Evolutionary conservation across 1,140 invertebrate genomes (phyloP).

Genomic region (Charaxes varanes): DNA sequence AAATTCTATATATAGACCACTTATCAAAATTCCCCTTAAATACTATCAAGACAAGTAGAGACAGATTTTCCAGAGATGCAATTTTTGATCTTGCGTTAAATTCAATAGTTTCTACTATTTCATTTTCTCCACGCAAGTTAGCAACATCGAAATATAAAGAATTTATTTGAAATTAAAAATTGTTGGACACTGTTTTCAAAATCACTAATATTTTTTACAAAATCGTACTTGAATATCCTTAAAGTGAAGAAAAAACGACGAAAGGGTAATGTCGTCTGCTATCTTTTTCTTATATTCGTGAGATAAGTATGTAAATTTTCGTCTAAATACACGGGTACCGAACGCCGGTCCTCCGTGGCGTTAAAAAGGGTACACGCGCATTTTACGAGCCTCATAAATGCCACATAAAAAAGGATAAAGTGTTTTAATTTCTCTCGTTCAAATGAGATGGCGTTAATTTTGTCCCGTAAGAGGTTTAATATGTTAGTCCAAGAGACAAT

Average conservation of each 20-base stretch:
- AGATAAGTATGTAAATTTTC: slow-evolving; percentile 21
- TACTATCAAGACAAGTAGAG: no score
- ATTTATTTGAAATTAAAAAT: no score
- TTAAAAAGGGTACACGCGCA: slow-evolving; percentile 48
- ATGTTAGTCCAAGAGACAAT: slow-evolving; percentile 2
- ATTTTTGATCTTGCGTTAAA: no score
- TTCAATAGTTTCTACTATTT: no score
- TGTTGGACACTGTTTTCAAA: no score
- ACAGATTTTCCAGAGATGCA: no score
- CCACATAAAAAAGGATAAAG: slow-evolving; percentile 67
- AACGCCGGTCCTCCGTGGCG: slow-evolving; percentile 37
- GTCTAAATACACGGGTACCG: slow-evolving; percentile 40
- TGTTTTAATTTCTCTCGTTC: slow-evolving; percentile 65
- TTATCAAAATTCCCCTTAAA: no score
- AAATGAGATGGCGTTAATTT: slow-evolving; percentile 66
- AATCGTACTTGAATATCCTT: neutral
- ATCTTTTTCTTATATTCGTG: slow-evolving; percentile 14
- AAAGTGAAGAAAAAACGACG: slow-evolving; percentile 3
- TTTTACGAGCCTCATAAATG: slow-evolving; percentile 64
- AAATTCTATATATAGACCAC: no score
- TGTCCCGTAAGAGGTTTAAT: slow-evolving; percentile 37
- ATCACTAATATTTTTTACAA: no score
- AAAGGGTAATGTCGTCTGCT: slow-evolving; percentile 11
- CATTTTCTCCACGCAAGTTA: no score
- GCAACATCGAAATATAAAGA: no score